Conservation (phyloP, 2,113 vertebrate species). For the Galbula dea region DNA sequence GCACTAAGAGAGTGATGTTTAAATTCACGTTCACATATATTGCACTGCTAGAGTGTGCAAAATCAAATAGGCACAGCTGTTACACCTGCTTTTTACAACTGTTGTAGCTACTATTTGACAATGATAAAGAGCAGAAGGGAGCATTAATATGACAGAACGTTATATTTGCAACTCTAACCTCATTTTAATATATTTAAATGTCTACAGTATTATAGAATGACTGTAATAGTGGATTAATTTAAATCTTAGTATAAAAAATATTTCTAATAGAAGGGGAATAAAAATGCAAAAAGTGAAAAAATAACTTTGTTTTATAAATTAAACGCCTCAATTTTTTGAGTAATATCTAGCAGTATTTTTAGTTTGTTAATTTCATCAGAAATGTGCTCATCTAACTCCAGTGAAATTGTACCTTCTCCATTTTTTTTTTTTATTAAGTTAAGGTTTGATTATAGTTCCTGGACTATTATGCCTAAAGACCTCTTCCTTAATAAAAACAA, state of each 20-base stretch:
- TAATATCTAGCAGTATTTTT: not conserved
- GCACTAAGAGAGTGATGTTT: not conserved
- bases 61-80: not conserved
- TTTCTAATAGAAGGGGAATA: not conserved
- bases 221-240: not conserved
- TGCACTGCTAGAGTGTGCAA: not conserved
- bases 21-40: not conserved
- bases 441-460: not conserved
- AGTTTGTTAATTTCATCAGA: not conserved
- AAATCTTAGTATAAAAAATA: not conserved
- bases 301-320: not conserved
- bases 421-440: not conserved
- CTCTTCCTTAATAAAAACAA: not conserved
- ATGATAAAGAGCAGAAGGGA: not conserved
- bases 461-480: not conserved
- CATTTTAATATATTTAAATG: not conserved
- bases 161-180: not conserved
- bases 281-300: not conserved
- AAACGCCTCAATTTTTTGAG: accelerated
- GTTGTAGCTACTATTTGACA: not conserved
- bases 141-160: not conserved
- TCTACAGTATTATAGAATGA: not conserved
- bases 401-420: not conserved
- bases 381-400: not conserved
- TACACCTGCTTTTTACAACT: not conserved